Conservation (phyloP, 2,113 vertebrate species). For the Cacatua alba region DNA sequence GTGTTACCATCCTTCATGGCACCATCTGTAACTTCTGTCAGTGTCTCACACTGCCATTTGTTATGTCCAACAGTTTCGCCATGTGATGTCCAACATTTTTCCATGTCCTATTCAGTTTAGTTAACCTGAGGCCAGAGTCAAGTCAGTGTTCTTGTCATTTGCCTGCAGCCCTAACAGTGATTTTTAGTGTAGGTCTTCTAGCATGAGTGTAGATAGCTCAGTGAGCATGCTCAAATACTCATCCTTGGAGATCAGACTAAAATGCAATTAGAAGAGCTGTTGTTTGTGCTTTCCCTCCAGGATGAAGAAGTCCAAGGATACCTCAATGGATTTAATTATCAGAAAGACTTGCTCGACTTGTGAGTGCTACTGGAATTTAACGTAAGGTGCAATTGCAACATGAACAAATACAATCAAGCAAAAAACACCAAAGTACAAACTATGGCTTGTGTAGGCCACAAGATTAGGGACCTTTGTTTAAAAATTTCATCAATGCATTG, state of each 20-base stretch:
- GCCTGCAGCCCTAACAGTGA: background rate
- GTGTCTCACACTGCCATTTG: background rate
- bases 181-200: background rate
- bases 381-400: background rate
- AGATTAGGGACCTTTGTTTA: background rate
- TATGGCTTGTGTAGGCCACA: background rate
- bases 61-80: background rate
- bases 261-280: background rate
- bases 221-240: background rate
- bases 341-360: background rate
- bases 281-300: background rate
- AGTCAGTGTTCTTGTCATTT: background rate
- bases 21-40: background rate
- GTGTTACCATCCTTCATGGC: background rate
- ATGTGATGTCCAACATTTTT: background rate
- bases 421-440: background rate
- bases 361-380: background rate
- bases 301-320: background rate
- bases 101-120: background rate
- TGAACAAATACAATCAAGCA: background rate
- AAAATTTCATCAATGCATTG: background rate
- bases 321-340: background rate
- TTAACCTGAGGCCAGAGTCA: background rate
- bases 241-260: background rate
- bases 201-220: background rate